Percentiles rank a stretch among this genome's conserved stretches.
These are phyloP conservation scores for Tetragnatha versicolor DNA, from an alignment of 1,140 invertebrate genomes.

Conservation along the genomic window DNA sequence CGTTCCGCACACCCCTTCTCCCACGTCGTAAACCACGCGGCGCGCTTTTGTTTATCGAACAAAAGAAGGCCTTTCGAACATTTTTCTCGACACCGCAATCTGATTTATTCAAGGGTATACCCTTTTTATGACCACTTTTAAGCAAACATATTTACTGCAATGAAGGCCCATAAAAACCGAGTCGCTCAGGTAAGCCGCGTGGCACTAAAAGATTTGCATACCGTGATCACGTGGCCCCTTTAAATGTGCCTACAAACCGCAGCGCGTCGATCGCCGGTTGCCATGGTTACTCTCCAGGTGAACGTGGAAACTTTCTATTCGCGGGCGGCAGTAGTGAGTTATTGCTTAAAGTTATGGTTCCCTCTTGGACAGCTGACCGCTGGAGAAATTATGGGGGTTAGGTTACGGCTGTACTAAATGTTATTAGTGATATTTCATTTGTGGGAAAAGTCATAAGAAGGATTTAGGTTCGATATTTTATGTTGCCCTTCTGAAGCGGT, in stretches of 20 bases:
- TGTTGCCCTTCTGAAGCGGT: too few species aligned
- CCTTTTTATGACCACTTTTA: slow-evolving; percentile 17
- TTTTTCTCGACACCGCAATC: slow-evolving; percentile 5
- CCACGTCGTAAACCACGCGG: neutral
- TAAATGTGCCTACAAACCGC: slow-evolving; percentile 16
- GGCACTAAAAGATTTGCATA: slow-evolving; percentile 42
- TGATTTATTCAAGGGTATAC: slow-evolving; percentile 20
- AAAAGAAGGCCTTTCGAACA: slow-evolving; percentile 1
- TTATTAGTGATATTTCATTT: too few species aligned
- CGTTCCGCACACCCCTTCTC: too few species aligned
- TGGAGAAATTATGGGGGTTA: neutral
- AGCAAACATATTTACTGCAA: slow-evolving; percentile 35
- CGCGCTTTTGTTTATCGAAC: slow-evolving; percentile 27
- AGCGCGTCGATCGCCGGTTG: neutral
- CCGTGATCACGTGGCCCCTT: slow-evolving; percentile 32
- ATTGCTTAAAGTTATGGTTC: neutral
- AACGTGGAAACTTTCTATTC: neutral
- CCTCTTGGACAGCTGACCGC: neutral
- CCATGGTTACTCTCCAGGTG: slow-evolving; percentile 4
- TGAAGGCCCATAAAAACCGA: slow-evolving; percentile 26
- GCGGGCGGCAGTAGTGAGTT: neutral
- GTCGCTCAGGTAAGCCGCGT: slow-evolving; percentile 10
- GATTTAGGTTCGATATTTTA: too few species aligned
- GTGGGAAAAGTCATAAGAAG: too few species aligned
- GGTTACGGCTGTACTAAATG: neutral